Base-by-base conservation (phyloP, 2,888 invertebrate species). In the Agelastica alni region DNA sequence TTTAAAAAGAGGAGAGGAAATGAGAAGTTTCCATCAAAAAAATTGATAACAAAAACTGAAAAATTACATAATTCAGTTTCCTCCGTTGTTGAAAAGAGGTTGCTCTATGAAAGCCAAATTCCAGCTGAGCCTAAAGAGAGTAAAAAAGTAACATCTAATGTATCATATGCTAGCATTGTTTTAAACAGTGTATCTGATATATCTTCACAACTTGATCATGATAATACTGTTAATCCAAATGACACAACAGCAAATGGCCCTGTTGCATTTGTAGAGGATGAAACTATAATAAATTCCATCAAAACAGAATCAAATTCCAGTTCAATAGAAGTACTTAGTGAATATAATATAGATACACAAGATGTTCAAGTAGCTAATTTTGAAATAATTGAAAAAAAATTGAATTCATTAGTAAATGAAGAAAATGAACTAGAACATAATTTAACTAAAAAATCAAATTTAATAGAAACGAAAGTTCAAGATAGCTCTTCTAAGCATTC, bases 161-260 rank as follows among this genome's bases (percentile, higher is more conserved):
- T 70, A 31, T 68, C 69, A 6, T 69, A 68, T 58, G 69, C 70
- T 6, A 68, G 59, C 52, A 43, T 68, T 49, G 59, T 67, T 20
- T 62, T 63, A 14, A 64, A 70, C 39, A 60, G 13, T 28, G 20
- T 22, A 22, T 6, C 13, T 16, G 47, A 51, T 22, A 16, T 17
- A 9, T 9, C 14, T 16, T 37, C 37, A n/a, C 4, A 17, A 16
- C 5, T 10, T 17, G 5, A 16, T 9, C 10, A 18, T 5, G 20
- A 28, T 14, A 41, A 41, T 4, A 5, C n/a, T 22, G 5, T 10
- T 13, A n/a, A n/a, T 20, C 26, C 18, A 14, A 28, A 43, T 16
- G 7, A n/a, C 12, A 41, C 7, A 12, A 4, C 2, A 26, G 17
- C 14, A n/a, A n/a, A n/a, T n/a, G n/a, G n/a, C n/a, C n/a, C n/a